Evolutionary conservation across 1,140 invertebrate genomes (phyloP).

Genomic region (Bombus difficillimus): DNA sequence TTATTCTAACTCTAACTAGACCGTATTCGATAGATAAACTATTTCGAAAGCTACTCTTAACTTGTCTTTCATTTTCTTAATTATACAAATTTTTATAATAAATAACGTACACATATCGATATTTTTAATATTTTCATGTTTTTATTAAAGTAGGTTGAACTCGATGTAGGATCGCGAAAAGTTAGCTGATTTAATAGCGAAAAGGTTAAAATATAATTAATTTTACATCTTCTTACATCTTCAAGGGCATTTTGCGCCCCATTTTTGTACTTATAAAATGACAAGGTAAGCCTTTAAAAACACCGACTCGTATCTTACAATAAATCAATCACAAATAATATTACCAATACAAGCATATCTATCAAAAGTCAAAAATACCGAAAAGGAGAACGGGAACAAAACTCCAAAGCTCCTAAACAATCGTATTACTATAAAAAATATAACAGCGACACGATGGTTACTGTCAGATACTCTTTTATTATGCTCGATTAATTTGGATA

Average conservation of each 20-base stretch:
- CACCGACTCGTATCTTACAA: not conserved
- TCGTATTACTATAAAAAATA: not conserved
- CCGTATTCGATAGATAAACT: not conserved
- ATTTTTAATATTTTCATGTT: not conserved
- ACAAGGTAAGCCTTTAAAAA: not conserved
- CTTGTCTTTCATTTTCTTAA: not conserved
- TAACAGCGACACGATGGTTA: not conserved
- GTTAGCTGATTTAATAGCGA: not conserved
- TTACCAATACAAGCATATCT: not conserved
- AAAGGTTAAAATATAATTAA: not conserved
- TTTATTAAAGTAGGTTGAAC: not conserved
- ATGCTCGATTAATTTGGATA: constrained; percentile 54
- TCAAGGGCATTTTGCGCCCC: not conserved
- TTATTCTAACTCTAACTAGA: no score
- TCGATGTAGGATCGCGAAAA: not conserved
- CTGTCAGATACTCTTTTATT: constrained; percentile 57
- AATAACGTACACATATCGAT: not conserved
- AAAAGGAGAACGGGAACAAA: not conserved
- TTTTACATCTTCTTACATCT: not conserved
- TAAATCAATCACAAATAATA: no score
- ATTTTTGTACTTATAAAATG: not conserved
- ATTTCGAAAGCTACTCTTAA: not conserved
- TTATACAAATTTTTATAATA: not conserved
- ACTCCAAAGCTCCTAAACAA: not conserved
- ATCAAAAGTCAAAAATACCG: not conserved